phyloP scores from a whole-genome alignment of 2,888 invertebrate genomes.

The Philaethria dido region DNA sequence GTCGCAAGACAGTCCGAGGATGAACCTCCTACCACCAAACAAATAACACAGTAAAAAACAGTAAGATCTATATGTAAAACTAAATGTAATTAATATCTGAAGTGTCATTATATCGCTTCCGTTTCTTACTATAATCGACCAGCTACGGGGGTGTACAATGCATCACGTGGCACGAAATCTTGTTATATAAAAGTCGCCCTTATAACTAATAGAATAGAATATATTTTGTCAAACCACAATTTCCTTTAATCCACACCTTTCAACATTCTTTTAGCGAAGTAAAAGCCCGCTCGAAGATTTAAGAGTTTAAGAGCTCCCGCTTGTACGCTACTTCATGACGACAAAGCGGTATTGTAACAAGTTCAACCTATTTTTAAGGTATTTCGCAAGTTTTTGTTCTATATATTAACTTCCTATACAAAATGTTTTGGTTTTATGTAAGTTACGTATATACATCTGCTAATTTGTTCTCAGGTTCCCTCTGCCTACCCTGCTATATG shows the following conservation, averaged over 20 bases:
- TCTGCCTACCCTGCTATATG: no score
- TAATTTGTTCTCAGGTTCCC: no score
- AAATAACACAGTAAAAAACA: neutral
- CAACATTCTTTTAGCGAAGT: conserved; percentile 41
- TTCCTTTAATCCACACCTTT: conserved; percentile 39
- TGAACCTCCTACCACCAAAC: no score
- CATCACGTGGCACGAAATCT: conserved; percentile 31
- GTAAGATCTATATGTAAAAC: conserved; percentile 7
- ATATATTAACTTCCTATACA: conserved; percentile 7
- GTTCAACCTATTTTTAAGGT: conserved; percentile 47
- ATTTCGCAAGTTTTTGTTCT: conserved; percentile 36
- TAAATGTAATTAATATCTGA: conserved; percentile 9
- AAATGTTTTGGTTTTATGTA: neutral
- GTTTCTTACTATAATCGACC: conserved; percentile 11
- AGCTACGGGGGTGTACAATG: conserved; percentile 35
- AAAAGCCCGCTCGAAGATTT: conserved; percentile 47
- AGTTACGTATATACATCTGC: no score
- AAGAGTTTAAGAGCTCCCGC: conserved; percentile 50
- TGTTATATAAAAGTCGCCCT: conserved; percentile 9
- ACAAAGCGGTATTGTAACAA: conserved; percentile 49
- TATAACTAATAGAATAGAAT: neutral
- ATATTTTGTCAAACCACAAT: conserved; percentile 31
- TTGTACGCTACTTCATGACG: conserved; percentile 44
- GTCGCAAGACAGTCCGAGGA: no score
- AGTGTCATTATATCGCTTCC: conserved; percentile 23